Percentiles rank a stretch among this genome's conserved stretches.
Evolutionary conservation across 2,888 invertebrate genomes (phyloP).

Genomic region (Drosophila robusta): DNA sequence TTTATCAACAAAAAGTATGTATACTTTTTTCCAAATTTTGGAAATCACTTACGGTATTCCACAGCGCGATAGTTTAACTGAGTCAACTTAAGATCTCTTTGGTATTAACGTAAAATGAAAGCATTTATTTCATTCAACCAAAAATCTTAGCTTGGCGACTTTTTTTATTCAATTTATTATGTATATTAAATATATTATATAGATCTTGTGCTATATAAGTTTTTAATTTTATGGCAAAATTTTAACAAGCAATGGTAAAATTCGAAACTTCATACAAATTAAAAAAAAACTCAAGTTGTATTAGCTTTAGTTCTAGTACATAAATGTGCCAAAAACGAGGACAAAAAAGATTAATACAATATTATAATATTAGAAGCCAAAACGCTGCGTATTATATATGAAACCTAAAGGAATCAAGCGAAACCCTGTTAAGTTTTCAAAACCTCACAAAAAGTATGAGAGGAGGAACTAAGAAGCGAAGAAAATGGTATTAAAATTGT

Average conservation of each 20-base stretch:
- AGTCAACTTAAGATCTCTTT: constrained; percentile 35
- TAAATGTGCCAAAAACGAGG: constrained; percentile 68
- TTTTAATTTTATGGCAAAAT: constrained; percentile 52
- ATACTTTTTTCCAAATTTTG: constrained; percentile 14
- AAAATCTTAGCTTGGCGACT: constrained; percentile 9
- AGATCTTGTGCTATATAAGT: constrained; percentile 38
- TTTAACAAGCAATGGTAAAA: constrained; percentile 41
- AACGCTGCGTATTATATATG: constrained; percentile 22
- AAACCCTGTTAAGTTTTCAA: constrained; percentile 71
- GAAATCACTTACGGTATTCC: background rate
- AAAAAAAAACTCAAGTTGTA: constrained; percentile 43
- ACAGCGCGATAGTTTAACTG: constrained; percentile 2
- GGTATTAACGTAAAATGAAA: constrained; percentile 37
- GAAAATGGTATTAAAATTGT: constrained; percentile 53
- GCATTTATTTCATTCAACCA: constrained; percentile 62
- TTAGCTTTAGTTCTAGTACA: constrained; percentile 66
- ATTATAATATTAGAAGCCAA: constrained; percentile 30
- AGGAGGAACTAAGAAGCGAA: constrained; percentile 1
- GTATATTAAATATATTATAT: constrained; percentile 40
- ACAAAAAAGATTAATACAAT: constrained; percentile 5
- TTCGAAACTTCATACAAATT: constrained; percentile 30
- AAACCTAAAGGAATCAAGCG: constrained; percentile 29
- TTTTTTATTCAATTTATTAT: constrained; percentile 43
- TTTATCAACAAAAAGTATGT: constrained; percentile 11
- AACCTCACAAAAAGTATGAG: constrained; percentile 18